Percentiles rank a stretch among this genome's conserved stretches.
Evolutionary conservation across 2,888 invertebrate species (phyloP).

Genomic region (Pharmacophagus antenor): DNA sequence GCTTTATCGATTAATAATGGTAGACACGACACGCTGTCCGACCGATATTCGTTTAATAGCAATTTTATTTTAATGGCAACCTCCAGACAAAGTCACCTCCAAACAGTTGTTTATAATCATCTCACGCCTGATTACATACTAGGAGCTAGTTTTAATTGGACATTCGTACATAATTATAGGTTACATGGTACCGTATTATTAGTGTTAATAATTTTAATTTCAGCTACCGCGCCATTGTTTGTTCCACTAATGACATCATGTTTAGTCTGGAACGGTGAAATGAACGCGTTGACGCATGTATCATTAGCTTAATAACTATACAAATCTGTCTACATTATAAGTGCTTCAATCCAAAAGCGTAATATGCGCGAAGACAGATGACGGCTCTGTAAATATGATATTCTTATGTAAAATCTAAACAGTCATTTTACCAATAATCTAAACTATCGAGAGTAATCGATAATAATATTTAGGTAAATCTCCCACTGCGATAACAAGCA

Average conservation of each 20-base stretch:
- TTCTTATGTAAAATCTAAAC: too few species aligned
- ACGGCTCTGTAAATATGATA: too few species aligned
- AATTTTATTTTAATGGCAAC: conserved; percentile 38
- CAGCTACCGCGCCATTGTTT: conserved; percentile 39
- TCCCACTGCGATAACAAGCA: too few species aligned
- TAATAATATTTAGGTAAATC: too few species aligned
- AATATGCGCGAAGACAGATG: conserved; percentile 17
- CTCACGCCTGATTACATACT: conserved; percentile 40
- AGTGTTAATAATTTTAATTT: conserved; percentile 42
- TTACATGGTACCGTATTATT: conserved; percentile 37
- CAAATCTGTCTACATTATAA: conserved; percentile 38
- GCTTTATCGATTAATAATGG: conserved; percentile 11
- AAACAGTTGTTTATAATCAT: conserved; percentile 37
- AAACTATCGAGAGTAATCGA: too few species aligned
- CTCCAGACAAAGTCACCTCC: conserved; percentile 46
- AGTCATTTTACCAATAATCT: too few species aligned
- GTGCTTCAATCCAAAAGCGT: conserved; percentile 43
- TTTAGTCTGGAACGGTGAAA: conserved; percentile 50
- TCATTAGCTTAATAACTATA: conserved; percentile 32
- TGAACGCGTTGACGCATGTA: conserved; percentile 41
- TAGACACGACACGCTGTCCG: conserved; percentile 1
- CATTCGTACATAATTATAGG: conserved; percentile 44
- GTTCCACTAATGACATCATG: conserved; percentile 52
- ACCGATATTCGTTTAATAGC: conserved; percentile 20
- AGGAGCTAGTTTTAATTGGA: conserved; percentile 43